phyloP scores from a whole-genome alignment of 2,888 invertebrate genomes.

The Strigamia crassipes region DNA sequence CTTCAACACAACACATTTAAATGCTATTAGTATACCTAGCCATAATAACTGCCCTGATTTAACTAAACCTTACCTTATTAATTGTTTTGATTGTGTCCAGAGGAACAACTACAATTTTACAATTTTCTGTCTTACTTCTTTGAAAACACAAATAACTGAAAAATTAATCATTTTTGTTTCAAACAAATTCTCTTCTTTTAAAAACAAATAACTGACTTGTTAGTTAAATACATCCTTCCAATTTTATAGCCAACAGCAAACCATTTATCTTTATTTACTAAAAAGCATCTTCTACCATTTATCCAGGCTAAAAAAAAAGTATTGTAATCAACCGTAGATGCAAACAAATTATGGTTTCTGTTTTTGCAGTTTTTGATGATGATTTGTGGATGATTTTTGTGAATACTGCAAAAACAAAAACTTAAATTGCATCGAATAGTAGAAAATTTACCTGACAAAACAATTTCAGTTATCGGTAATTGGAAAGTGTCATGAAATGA shows the following conservation, averaged over 20 bases:
- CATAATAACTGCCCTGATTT: neutral
- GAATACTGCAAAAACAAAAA: no score
- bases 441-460: neutral
- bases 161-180: neutral
- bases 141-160: neutral
- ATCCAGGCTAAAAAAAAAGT: constrained; percentile 4
- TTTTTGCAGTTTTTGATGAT: no score
- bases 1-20: neutral
- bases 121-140: neutral
- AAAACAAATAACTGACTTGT: neutral
- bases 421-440: no score
- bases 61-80: neutral
- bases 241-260: neutral
- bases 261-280: neutral
- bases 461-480: neutral
- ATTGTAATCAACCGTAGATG: no score
- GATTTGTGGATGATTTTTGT: no score
- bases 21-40: neutral
- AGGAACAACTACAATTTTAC: neutral
- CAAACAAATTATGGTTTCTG: no score
- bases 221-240: constrained; percentile 15
- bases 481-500: neutral
- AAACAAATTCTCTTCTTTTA: no score
- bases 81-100: neutral
- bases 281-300: neutral